Evolutionary conservation across 2,888 invertebrate species (phyloP).

Genomic region (Drosophila macrospina): DNA sequence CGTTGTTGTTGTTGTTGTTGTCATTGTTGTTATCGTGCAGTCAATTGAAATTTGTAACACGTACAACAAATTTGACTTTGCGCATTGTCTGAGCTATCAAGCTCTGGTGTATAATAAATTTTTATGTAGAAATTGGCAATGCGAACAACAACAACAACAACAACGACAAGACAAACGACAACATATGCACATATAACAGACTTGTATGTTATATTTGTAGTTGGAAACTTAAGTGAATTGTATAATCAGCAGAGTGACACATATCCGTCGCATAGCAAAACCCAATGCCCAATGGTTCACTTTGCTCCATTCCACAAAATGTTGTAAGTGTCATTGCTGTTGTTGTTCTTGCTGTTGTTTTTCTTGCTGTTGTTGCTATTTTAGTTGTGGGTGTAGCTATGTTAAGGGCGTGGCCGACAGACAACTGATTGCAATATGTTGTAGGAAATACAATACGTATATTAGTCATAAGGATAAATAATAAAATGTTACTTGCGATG

Average conservation of each 20-base stretch:
- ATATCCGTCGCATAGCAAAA: conserved; percentile 64
- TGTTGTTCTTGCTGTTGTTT: not conserved
- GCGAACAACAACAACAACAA: conserved; percentile 43
- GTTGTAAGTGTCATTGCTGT: not conserved
- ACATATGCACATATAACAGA: not conserved
- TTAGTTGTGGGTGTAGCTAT: not conserved
- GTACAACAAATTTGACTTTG: conserved; percentile 68
- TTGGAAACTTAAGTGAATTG: conserved; percentile 61
- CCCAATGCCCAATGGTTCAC: conserved; percentile 31
- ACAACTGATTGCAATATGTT: conserved; percentile 39
- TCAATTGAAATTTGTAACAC: conserved; percentile 77
- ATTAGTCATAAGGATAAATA: conserved; percentile 73
- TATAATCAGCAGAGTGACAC: conserved; percentile 73
- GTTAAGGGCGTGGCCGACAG: conserved; percentile 45
- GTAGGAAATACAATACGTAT: conserved; percentile 45
- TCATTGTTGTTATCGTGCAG: conserved; percentile 44
- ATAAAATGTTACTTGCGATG: conserved; percentile 31
- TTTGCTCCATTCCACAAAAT: conserved; percentile 3
- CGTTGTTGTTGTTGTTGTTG: conserved; percentile 24
- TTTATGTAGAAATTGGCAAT: conserved; percentile 70
- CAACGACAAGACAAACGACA: not conserved
- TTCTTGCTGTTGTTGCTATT: not conserved
- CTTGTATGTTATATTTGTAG: not conserved
- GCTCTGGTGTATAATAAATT: conserved; percentile 58
- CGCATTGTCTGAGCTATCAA: conserved; percentile 36